Conservation (phyloP, 2,113 vertebrate genomes). For the Phaetusa simplex region DNA sequence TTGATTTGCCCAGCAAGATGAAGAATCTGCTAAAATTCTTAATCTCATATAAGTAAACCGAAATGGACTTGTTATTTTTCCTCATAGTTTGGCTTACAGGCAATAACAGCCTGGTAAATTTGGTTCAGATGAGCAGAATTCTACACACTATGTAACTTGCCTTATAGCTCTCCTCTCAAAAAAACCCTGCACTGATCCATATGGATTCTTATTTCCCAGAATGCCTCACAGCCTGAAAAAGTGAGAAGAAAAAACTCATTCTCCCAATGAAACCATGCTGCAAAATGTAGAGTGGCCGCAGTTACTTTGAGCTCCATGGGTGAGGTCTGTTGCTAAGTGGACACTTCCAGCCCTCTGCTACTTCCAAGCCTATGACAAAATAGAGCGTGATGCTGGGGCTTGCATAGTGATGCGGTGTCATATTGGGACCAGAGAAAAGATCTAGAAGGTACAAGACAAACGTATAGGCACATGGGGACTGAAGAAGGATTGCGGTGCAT, state of each 20-base stretch:
- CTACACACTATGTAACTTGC: background rate
- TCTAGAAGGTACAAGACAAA: background rate
- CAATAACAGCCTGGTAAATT: conserved; percentile 24
- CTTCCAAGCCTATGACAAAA: background rate
- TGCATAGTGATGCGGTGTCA: background rate
- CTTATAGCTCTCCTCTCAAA: background rate
- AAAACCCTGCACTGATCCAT: background rate
- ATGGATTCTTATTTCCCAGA: conserved; percentile 18
- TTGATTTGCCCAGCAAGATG: conserved; percentile 39
- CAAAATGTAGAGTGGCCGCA: accelerated
- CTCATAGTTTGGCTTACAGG: conserved; percentile 26
- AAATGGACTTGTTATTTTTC: conserved; percentile 41
- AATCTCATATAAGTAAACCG: conserved; percentile 48
- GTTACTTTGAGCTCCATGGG: background rate
- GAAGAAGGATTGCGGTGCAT: too few relatives aligned
- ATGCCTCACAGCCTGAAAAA: background rate
- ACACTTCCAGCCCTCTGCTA: background rate
- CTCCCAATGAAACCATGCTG: background rate
- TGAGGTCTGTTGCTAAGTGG: background rate
- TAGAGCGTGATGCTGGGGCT: background rate
- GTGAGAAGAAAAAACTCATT: background rate
- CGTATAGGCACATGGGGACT: background rate
- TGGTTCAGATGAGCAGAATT: conserved; percentile 15
- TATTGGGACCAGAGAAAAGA: background rate
- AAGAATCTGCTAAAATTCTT: conserved; percentile 13